Percentiles rank a stretch among this genome's conserved stretches.
These are phyloP conservation scores for Sander lucioperca DNA, from an alignment of 2,113 vertebrate genomes.

Conservation along the genomic window DNA sequence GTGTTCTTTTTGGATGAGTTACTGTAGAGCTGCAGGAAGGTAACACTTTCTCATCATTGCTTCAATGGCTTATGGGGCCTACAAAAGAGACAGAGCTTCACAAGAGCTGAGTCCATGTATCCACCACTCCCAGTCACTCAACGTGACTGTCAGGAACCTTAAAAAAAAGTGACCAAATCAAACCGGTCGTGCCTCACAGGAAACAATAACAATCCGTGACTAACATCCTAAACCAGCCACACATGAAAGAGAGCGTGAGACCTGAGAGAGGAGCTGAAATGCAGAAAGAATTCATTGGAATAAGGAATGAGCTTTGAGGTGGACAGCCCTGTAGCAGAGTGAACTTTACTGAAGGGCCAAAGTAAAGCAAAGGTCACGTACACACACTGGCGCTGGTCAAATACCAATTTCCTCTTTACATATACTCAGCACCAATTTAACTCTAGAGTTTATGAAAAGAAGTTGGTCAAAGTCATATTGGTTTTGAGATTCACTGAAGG, in stretches of 20 bases:
- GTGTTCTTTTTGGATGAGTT: neutral
- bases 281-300: constrained; percentile 34
- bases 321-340: constrained; percentile 35
- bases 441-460: constrained; percentile 62
- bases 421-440: constrained; percentile 57
- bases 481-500: constrained; percentile 59
- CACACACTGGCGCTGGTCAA: constrained; percentile 42
- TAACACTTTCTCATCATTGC: constrained; percentile 39
- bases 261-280: constrained; percentile 35
- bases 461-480: constrained; percentile 64
- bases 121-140: constrained; percentile 29
- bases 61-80: constrained; percentile 44
- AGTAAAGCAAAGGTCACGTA: constrained; percentile 44
- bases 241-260: constrained; percentile 49
- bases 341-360: constrained; percentile 55
- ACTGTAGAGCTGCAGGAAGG: constrained; percentile 16
- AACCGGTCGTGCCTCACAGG: constrained; percentile 44
- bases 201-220: constrained; percentile 71
- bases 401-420: constrained; percentile 70
- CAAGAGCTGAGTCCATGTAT: constrained; percentile 10
- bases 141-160: constrained; percentile 44
- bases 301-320: constrained; percentile 40
- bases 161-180: constrained; percentile 63
- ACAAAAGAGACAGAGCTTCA: constrained; percentile 42
- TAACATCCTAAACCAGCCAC: constrained; percentile 58